Evolutionary conservation across 2,797 vertebrate genomes (phyloP).

Genomic region (Sandelia bainsii): DNA sequence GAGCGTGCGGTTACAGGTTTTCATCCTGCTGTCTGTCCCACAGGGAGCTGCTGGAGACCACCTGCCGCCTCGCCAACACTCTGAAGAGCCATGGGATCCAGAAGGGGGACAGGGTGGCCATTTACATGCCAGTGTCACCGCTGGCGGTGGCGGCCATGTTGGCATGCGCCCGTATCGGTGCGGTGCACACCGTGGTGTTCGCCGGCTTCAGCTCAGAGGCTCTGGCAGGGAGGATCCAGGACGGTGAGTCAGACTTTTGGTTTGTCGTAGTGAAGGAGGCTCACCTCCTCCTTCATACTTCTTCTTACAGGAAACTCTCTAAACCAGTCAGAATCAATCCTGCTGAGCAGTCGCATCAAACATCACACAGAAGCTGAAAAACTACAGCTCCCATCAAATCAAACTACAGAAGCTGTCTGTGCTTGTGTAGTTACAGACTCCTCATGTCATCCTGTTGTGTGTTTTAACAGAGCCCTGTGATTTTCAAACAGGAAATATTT

Average conservation of each 20-base stretch:
- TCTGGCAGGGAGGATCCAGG: constrained; percentile 90
- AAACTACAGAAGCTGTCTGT: too few relatives aligned
- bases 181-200: constrained; percentile 91
- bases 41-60: constrained; percentile 92
- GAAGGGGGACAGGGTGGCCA: constrained; percentile 90
- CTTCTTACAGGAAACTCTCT: too few relatives aligned
- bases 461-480: too few relatives aligned
- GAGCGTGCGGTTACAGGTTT: background rate
- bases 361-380: too few relatives aligned
- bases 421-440: too few relatives aligned
- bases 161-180: constrained; percentile 92
- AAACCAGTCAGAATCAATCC: too few relatives aligned
- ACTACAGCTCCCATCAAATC: too few relatives aligned
- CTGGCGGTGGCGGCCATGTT: constrained; percentile 91
- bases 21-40: background rate
- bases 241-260: constrained; percentile 88
- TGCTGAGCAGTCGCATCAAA: too few relatives aligned
- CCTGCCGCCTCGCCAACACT: constrained; percentile 91
- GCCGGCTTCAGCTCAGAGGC: constrained; percentile 94
- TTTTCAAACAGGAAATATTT: too few relatives aligned
- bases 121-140: constrained; percentile 92
- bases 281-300: too few relatives aligned
- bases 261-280: too few relatives aligned
- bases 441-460: too few relatives aligned
- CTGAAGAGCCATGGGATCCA: constrained; percentile 88